Evolutionary conservation across 2,113 vertebrate species (phyloP).

Genomic region (Coptodon rendalli): DNA sequence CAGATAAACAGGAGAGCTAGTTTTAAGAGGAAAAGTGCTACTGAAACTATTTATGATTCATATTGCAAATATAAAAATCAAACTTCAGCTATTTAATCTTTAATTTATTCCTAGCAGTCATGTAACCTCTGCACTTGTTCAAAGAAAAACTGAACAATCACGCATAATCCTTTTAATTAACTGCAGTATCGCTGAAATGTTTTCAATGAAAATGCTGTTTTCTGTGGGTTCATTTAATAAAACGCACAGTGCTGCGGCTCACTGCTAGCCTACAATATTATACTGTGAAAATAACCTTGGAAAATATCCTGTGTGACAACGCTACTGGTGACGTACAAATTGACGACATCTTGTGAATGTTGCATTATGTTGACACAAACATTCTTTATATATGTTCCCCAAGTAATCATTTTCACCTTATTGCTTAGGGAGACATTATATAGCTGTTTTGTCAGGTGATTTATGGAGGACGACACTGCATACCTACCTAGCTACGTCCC

Average conservation of each 20-base stretch:
- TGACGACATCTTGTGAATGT: background rate
- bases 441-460: background rate
- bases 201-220: background rate
- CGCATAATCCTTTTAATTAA: background rate
- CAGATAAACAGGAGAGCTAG: slow-evolving; percentile 19
- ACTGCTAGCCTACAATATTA: background rate
- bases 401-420: background rate
- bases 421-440: background rate
- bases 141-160: background rate
- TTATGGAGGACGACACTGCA: background rate
- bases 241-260: background rate
- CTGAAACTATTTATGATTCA: background rate
- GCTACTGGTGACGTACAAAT: background rate
- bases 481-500: slow-evolving; percentile 41
- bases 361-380: background rate
- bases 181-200: background rate
- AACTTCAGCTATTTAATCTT: background rate
- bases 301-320: background rate
- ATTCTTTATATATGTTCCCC: background rate
- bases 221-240: background rate
- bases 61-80: background rate
- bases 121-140: background rate
- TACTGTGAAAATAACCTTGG: background rate
- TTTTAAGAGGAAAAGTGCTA: background rate
- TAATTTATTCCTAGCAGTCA: background rate